phyloP scores from a whole-genome alignment of 2,113 vertebrate species.

The Perccottus glenii region DNA sequence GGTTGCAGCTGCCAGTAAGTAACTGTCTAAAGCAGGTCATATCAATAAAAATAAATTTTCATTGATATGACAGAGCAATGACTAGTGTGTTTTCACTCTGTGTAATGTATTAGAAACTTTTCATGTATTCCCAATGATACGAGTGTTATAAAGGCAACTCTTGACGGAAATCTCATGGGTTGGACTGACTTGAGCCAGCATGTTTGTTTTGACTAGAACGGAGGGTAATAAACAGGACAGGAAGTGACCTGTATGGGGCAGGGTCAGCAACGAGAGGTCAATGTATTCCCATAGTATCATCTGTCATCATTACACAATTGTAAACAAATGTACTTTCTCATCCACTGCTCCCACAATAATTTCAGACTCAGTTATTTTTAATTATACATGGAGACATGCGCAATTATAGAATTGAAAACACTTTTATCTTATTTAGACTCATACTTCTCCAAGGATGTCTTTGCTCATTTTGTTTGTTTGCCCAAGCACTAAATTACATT shows the following conservation, averaged over 20 bases:
- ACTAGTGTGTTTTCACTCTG: no score
- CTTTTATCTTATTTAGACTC: not conserved
- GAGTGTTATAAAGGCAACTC: constrained; percentile 13
- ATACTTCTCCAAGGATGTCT: not conserved
- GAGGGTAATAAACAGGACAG: constrained; percentile 53
- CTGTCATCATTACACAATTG: constrained; percentile 49
- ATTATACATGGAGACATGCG: no score
- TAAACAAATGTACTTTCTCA: not conserved
- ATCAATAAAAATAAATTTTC: no score
- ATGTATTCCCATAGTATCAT: constrained; percentile 63
- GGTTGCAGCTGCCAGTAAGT: constrained; percentile 89
- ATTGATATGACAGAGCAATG: no score
- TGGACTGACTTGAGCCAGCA: constrained; percentile 4
- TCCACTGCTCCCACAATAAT: no score
- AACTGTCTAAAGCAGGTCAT: not conserved
- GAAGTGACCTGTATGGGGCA: constrained; percentile 57
- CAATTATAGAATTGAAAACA: no score
- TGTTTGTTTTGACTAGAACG: constrained; percentile 61
- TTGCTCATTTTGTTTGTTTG: not conserved
- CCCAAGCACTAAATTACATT: constrained; percentile 1
- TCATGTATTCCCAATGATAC: no score
- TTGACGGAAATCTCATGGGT: constrained; percentile 24
- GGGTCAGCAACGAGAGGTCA: constrained; percentile 59
- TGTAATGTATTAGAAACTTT: no score
- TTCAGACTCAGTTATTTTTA: no score